Evolutionary conservation across 2,797 vertebrate genomes (phyloP).

Genomic region (Galagoides demidoff): DNA sequence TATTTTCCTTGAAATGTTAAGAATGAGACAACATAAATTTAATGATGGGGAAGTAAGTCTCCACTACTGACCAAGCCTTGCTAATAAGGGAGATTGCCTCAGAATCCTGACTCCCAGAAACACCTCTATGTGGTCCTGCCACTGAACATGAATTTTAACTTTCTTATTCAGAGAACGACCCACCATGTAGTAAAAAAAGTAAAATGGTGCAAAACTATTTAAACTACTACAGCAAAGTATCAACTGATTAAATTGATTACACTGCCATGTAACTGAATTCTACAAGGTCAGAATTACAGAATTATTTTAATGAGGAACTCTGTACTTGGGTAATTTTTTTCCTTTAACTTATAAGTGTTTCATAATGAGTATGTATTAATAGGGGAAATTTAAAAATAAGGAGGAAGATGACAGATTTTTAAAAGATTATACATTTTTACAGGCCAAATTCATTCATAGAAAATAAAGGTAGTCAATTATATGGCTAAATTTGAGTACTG

Average conservation of each 20-base stretch:
- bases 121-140: background rate
- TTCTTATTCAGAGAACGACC: background rate
- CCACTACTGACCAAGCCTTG: background rate
- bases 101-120: background rate
- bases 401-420: background rate
- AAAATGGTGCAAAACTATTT: background rate
- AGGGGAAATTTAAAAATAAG: background rate
- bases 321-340: background rate
- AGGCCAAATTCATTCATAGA: background rate
- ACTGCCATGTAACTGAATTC: background rate
- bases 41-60: background rate
- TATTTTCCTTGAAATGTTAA: conserved; percentile 2
- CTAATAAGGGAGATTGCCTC: background rate
- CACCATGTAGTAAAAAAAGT: background rate
- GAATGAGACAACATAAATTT: background rate
- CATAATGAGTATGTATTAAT: background rate
- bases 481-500: conserved; percentile 37
- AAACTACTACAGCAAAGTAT: background rate
- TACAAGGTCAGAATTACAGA: background rate
- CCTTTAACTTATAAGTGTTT: conserved; percentile 5
- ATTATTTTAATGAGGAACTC: conserved; percentile 15
- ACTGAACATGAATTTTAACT: background rate
- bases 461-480: background rate
- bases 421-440: background rate
- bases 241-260: background rate